Evolutionary conservation across 2,888 invertebrate species (phyloP), one percentile per base, ranked within the genome.

Genomic region (Perdita meconis): DNA sequence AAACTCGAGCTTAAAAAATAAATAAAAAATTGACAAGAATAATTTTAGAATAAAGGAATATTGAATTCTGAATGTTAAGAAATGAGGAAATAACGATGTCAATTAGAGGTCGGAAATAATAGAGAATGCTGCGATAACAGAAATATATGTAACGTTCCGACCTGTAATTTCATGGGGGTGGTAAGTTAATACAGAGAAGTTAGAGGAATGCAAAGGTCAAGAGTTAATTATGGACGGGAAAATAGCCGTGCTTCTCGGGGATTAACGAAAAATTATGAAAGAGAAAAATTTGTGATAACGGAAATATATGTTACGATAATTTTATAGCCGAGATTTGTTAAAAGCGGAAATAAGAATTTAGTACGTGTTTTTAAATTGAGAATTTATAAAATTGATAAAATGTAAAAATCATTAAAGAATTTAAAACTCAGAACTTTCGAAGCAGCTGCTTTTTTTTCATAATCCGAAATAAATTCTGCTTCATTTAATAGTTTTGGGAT

Each of bases 141-240:
- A 36, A 61, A 61, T 61, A 50, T 61, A 47, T 61, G 47, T 61
- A 50, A 50, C 47, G 50, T 26, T 34, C 13, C 6, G 36, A 26
- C 13, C 47, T 12, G 47, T 50, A 36, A 36, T 50, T 50, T 61
- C 44, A 47, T n/a, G 36, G 30, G 19, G n/a, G 16, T 3, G n/a
- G n/a, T 12, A 44, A 47, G 47, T 47, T 47, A 47, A 47, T 47
- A 16, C 34, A 36, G 61, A 44, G 30, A 34, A 34, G 36, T 13
- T 36, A 13, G 19, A n/a, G 47, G 1, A 61, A 19, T 22, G 34
- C 12, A 22, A 50, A 61, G 61, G 47, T 47, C 44, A 50, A 34
- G 61, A 44, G 61, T 61, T 50, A 61, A 50, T 36, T 50, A 47
- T 36, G 22, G 13, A 26, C 8, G 22, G 6, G 47, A 22, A 61